Evolutionary conservation across 2,113 vertebrate genomes (phyloP).

Genomic region (Ailurus styani): DNA sequence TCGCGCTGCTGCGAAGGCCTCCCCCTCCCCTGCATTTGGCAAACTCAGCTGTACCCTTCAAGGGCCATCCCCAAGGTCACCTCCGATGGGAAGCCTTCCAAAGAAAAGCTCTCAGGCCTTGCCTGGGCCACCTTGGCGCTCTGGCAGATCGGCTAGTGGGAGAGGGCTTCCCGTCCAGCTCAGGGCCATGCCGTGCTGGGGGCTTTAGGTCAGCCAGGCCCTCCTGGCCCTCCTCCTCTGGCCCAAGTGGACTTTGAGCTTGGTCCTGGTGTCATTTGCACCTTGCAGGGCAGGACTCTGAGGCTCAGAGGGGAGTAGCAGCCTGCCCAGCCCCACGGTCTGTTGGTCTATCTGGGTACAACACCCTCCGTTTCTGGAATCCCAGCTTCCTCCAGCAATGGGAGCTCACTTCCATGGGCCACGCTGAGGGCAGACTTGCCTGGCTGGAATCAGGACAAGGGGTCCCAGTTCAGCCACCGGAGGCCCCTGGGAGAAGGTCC

Average conservation of each 20-base stretch:
- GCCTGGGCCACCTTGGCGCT: accelerated
- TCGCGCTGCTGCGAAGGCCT: neutral
- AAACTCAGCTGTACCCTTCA: neutral
- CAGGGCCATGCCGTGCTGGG: accelerated
- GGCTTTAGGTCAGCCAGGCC: accelerated
- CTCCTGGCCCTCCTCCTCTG: accelerated
- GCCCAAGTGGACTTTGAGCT: accelerated
- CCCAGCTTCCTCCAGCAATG: neutral
- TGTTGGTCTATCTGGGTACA: accelerated
- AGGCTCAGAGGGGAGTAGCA: neutral
- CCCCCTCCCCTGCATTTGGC: constrained; percentile 18
- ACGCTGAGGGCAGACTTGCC: accelerated
- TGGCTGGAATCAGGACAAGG: neutral
- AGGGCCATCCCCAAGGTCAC: constrained; percentile 52
- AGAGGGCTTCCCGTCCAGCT: too few species aligned
- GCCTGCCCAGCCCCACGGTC: neutral
- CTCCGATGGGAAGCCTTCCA: constrained; percentile 24
- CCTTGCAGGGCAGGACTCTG: accelerated
- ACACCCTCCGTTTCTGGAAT: accelerated
- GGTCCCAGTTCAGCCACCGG: accelerated
- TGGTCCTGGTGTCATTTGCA: accelerated
- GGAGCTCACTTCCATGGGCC: accelerated
- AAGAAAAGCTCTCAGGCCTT: neutral
- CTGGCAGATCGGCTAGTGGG: accelerated
- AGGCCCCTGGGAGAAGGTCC: too few species aligned